Conservation (phyloP, 2,797 vertebrate species). For the Gobio occitaniae region DNA sequence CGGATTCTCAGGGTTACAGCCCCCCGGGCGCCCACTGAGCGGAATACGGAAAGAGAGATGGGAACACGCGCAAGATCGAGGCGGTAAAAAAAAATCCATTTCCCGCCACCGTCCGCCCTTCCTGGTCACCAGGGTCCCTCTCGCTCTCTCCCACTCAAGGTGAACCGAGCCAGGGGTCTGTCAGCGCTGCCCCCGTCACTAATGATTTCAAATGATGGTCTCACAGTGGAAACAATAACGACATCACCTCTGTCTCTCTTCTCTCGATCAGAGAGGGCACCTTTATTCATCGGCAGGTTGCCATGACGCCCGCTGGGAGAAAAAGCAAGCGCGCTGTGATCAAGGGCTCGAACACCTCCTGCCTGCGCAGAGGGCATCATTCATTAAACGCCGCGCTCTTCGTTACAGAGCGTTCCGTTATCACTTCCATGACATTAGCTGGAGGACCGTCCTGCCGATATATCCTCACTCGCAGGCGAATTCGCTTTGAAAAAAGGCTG, state of each 20-base stretch:
- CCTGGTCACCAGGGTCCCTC: conserved; percentile 73
- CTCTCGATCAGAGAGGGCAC: conserved; percentile 55
- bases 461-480: background rate
- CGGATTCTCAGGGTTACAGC: conserved; percentile 83
- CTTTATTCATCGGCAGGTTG: conserved; percentile 41
- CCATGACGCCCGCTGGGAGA: conserved; percentile 37
- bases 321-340: conserved; percentile 3
- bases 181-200: conserved; percentile 76
- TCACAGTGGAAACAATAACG: conserved; percentile 66
- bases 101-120: conserved; percentile 16
- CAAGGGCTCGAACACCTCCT: conserved; percentile 6
- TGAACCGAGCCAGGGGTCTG: conserved; percentile 68
- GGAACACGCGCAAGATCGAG: conserved; percentile 26
- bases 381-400: conserved; percentile 9
- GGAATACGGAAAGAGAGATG: conserved; percentile 74
- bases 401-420: background rate
- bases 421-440: conserved; percentile 17
- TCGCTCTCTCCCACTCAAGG: conserved; percentile 73
- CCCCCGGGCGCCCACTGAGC: conserved; percentile 77
- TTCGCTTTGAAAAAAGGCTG: background rate
- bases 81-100: conserved; percentile 65
- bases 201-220: conserved; percentile 78
- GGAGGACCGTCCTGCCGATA: background rate
- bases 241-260: conserved; percentile 47
- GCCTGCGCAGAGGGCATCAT: conserved; percentile 5